Conservation (phyloP, 2,113 vertebrate species). For the Uropsilus gracilis region DNA sequence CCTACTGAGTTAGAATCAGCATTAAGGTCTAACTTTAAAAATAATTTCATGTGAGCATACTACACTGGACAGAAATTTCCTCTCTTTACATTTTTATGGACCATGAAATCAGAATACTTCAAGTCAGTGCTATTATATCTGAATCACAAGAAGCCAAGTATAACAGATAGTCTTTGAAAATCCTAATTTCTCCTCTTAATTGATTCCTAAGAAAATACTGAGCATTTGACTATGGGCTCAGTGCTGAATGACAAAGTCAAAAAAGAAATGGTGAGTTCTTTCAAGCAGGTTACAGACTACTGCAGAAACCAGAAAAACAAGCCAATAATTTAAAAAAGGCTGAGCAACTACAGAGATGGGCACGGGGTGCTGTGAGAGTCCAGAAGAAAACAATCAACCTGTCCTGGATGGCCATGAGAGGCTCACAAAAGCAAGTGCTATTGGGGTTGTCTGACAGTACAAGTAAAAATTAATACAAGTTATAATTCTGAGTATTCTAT, state of each 20-base stretch:
- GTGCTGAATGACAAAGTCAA: constrained; percentile 27
- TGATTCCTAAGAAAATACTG: constrained; percentile 1
- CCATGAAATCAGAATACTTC: constrained; percentile 26
- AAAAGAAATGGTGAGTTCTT: background rate
- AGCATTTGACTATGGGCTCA: background rate
- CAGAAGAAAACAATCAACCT: background rate
- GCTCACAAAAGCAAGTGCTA: background rate
- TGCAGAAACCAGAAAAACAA: constrained; percentile 14
- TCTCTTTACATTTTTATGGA: background rate
- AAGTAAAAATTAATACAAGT: background rate
- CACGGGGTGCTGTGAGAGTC: background rate
- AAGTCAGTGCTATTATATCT: background rate
- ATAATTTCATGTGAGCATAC: background rate
- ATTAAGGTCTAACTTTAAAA: constrained; percentile 49
- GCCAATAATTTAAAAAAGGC: background rate
- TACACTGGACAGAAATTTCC: background rate
- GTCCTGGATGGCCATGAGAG: background rate
- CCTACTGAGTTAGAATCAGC: constrained; percentile 30
- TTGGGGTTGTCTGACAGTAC: background rate
- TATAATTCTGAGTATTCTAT: background rate
- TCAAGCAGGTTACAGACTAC: background rate
- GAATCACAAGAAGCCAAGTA: constrained; percentile 10
- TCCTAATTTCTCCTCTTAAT: background rate
- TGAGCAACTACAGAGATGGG: background rate
- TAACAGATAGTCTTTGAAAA: background rate